A percentile compares a stretch with the other conserved stretches of the same genome.
phyloP scores from a whole-genome alignment of 1,140 invertebrate genomes.

The Episyrphus balteatus region DNA sequence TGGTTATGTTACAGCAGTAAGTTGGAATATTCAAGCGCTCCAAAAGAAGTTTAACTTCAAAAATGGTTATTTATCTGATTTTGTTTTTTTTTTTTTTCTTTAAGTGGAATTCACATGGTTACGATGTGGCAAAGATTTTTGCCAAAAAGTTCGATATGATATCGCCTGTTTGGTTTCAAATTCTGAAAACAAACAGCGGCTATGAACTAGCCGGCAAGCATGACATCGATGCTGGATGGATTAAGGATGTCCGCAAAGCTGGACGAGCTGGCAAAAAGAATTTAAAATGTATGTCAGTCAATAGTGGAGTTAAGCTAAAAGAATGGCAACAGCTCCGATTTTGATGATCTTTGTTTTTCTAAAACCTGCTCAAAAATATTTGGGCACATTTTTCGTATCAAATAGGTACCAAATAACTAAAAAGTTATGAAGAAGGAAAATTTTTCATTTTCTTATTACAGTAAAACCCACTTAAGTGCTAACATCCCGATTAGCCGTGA shows the following conservation, averaged over 20 bases:
- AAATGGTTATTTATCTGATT: slow-evolving; percentile 2
- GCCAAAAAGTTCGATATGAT: slow-evolving; percentile 80
- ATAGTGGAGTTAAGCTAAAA: too few species aligned
- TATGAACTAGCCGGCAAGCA: slow-evolving; percentile 59
- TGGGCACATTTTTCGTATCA: too few species aligned
- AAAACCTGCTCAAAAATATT: too few species aligned
- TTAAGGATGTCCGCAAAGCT: slow-evolving; percentile 50
- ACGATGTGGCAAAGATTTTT: slow-evolving; percentile 86
- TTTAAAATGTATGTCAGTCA: too few species aligned
- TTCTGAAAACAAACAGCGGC: slow-evolving; percentile 47
- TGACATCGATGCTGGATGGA: slow-evolving; percentile 76
- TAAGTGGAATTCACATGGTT: slow-evolving; percentile 92
- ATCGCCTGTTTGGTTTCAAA: slow-evolving; percentile 90
- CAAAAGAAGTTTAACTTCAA: slow-evolving; percentile 1
- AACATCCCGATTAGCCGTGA: too few species aligned
- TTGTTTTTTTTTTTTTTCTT: slow-evolving; percentile 23
- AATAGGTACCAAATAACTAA: too few species aligned
- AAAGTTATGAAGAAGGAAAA: slow-evolving; percentile 38
- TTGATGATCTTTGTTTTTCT: too few species aligned
- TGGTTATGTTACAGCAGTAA: slow-evolving; percentile 85
- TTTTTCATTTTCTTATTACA: too few species aligned
- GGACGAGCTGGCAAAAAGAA: too few species aligned
- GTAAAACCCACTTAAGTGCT: too few species aligned
- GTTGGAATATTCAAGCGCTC: slow-evolving; percentile 20
- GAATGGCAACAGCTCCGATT: too few species aligned